A percentile compares a stretch with the other conserved stretches of the same genome.
Evolutionary conservation across 2,113 vertebrate species (phyloP).

Genomic region (Oryzias woworae): DNA sequence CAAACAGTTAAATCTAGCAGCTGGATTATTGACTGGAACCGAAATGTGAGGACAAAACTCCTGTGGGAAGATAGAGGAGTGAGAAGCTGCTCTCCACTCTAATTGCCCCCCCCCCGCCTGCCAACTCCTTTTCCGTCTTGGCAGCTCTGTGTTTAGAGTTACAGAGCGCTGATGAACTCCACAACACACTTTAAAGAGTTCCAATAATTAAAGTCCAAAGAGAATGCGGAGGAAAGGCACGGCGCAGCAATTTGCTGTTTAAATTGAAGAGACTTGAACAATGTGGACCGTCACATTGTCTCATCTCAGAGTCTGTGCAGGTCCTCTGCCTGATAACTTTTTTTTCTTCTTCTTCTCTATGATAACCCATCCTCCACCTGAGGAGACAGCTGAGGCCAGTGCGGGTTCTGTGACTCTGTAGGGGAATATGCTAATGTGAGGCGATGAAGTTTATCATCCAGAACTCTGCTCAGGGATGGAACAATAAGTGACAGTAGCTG

Average conservation of each 20-base stretch:
- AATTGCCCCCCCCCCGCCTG: conserved; percentile 61
- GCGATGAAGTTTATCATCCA: conserved; percentile 73
- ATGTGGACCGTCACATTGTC: conserved; percentile 18
- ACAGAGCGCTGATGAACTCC: conserved; percentile 52
- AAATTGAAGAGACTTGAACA: conserved; percentile 46
- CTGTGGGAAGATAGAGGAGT: conserved; percentile 53
- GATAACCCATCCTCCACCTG: conserved; percentile 40
- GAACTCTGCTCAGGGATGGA: conserved; percentile 58
- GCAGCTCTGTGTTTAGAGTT: conserved; percentile 47
- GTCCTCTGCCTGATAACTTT: conserved; percentile 10
- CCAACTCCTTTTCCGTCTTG: conserved; percentile 37
- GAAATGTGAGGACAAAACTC: conserved; percentile 50
- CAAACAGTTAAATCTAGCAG: conserved; percentile 51
- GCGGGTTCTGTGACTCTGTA: conserved; percentile 19
- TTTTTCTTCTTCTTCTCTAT: neutral
- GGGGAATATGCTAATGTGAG: conserved; percentile 64
- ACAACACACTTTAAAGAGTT: conserved; percentile 49
- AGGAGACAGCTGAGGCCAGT: conserved; percentile 31
- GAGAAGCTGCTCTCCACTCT: conserved; percentile 60
- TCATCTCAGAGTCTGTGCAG: conserved; percentile 31
- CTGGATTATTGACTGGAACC: conserved; percentile 67
- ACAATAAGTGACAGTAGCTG: conserved; percentile 58
- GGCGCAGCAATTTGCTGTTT: conserved; percentile 47
- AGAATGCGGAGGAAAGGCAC: conserved; percentile 59
- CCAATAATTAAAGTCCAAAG: conserved; percentile 64